Evolutionary conservation across 1,140 invertebrate species (phyloP).

Genomic region (Lepidotrigona ventralis): DNA sequence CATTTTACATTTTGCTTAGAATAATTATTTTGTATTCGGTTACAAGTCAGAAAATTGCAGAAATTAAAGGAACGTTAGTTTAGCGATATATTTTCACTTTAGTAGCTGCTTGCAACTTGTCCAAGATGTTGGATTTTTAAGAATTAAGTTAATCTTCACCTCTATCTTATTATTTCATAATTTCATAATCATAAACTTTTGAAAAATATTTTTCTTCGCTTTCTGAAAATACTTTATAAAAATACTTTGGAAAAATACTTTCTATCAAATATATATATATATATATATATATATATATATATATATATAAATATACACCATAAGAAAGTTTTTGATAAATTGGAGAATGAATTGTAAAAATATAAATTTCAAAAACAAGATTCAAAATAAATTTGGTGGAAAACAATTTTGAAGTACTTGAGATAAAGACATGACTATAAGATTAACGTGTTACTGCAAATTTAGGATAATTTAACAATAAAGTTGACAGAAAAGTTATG

Average conservation of each 20-base stretch:
- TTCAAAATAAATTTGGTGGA: not conserved
- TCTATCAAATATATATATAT: too few species aligned
- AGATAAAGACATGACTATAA: not conserved
- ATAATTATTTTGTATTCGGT: not conserved
- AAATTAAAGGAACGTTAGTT: not conserved
- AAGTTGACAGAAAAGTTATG: not conserved
- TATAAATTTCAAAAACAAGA: not conserved
- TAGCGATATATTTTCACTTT: too few species aligned
- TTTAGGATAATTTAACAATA: not conserved
- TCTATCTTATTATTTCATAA: too few species aligned
- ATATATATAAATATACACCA: not conserved
- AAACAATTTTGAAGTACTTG: not conserved
- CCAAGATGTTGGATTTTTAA: too few species aligned
- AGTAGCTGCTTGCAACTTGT: too few species aligned
- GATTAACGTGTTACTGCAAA: not conserved
- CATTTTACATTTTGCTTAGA: not conserved
- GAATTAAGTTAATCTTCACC: too few species aligned
- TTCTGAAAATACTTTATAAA: too few species aligned
- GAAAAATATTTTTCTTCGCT: not conserved
- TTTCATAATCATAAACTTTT: not conserved
- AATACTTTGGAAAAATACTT: too few species aligned
- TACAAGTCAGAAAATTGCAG: not conserved
- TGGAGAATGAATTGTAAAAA: not conserved
- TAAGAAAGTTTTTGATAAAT: not conserved
- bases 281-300: too few species aligned